Evolutionary conservation across 2,797 vertebrate species (phyloP).

Genomic region (Sebastes baramenuke): DNA sequence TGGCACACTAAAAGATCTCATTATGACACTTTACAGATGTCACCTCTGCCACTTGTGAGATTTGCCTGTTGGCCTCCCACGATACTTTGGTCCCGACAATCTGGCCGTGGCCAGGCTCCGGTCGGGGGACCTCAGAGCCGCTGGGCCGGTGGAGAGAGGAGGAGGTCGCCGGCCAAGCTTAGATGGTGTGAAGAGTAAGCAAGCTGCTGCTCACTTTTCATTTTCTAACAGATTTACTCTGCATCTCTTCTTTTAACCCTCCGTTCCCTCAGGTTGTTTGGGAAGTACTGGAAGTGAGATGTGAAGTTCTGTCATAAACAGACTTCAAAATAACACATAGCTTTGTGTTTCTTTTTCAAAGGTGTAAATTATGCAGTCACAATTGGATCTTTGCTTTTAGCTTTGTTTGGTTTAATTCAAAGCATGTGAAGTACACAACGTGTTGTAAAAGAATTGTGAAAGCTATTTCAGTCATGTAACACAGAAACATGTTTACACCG

Average conservation of each 20-base stretch:
- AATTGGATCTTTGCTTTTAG: not conserved
- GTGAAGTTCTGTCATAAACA: slow-evolving; percentile 17
- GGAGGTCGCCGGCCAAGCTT: slow-evolving; percentile 16
- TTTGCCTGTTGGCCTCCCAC: slow-evolving; percentile 46
- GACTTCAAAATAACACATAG: not conserved
- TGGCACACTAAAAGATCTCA: slow-evolving; percentile 71
- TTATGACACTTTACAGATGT: slow-evolving; percentile 80
- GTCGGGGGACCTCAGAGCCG: slow-evolving; percentile 32
- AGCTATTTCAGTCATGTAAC: slow-evolving; percentile 8
- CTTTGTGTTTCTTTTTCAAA: not conserved
- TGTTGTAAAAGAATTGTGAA: not conserved
- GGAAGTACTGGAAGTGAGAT: slow-evolving; percentile 1
- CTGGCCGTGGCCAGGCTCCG: slow-evolving; percentile 36
- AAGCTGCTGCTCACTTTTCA: slow-evolving; percentile 20
- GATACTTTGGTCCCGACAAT: slow-evolving; percentile 26
- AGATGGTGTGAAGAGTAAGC: not conserved
- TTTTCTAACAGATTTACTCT: slow-evolving; percentile 14
- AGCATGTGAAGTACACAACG: not conserved
- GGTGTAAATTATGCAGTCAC: not conserved
- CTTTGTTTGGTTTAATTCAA: not conserved
- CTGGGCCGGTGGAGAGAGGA: slow-evolving; percentile 10
- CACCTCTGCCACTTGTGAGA: slow-evolving; percentile 66
- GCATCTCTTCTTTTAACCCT: slow-evolving; percentile 10
- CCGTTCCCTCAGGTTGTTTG: slow-evolving; percentile 31
- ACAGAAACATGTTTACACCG: not conserved